phyloP scores from a whole-genome alignment of 2,797 vertebrate species.

The Arnoldichthys spilopterus region DNA sequence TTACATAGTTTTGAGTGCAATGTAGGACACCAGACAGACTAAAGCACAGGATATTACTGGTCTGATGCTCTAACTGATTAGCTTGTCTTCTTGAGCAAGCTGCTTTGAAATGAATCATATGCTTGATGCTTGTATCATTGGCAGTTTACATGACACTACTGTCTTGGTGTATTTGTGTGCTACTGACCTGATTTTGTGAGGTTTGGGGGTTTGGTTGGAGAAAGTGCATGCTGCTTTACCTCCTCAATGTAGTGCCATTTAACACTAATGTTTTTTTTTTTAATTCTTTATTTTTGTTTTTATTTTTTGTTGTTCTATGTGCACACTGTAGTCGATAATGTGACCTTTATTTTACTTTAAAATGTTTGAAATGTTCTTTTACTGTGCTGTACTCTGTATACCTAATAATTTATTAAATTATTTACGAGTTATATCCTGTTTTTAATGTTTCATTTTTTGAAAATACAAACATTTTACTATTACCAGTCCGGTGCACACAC shows the following conservation, averaged over 20 bases:
- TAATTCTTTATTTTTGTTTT: too few relatives aligned
- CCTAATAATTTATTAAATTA: constrained; percentile 81
- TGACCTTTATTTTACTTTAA: constrained; percentile 48
- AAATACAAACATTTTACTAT: too few relatives aligned
- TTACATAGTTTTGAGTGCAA: constrained; percentile 11
- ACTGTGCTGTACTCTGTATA: constrained; percentile 54
- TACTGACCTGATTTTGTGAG: constrained; percentile 19
- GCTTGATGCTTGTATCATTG: constrained; percentile 17
- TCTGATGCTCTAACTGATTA: constrained; percentile 29
- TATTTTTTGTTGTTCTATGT: not conserved
- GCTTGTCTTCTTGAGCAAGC: constrained; percentile 12
- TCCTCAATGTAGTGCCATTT: constrained; percentile 26
- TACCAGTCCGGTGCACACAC: too few relatives aligned
- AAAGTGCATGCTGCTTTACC: constrained; percentile 55
- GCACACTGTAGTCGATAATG: constrained; percentile 54
- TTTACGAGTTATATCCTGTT: constrained; percentile 58
- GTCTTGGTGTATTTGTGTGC: constrained; percentile 39
- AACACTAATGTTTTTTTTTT: constrained; percentile 40
- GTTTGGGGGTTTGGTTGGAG: constrained; percentile 6
- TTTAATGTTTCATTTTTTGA: too few relatives aligned
- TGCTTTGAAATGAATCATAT: constrained; percentile 46
- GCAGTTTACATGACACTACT: constrained; percentile 30
- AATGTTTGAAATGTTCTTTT: constrained; percentile 76
- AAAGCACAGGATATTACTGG: constrained; percentile 13
- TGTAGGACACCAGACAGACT: not conserved